Percentiles rank a stretch among this genome's conserved stretches.
These are phyloP conservation scores for Semotilus atromaculatus DNA, from an alignment of 2,797 vertebrate genomes.

Conservation along the genomic window DNA sequence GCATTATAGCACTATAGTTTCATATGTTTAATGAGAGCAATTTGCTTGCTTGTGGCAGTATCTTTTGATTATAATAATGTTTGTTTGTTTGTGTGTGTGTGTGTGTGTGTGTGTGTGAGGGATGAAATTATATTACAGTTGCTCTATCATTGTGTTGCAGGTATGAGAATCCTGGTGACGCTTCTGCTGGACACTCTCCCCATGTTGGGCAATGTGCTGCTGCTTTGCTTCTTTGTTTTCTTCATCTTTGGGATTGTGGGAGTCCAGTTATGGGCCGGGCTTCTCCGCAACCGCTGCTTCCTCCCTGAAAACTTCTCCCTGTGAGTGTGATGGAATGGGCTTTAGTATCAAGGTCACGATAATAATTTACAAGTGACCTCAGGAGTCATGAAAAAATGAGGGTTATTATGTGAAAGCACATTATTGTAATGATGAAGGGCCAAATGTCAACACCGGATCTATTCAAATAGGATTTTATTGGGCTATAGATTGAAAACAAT, in stretches of 20 bases:
- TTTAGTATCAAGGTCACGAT: no score
- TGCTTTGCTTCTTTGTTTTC: conserved; percentile 92
- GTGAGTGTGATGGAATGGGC: conserved; percentile 79
- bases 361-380: background rate
- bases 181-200: conserved; percentile 88
- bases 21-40: conserved; percentile 16
- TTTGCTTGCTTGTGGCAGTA: conserved; percentile 10
- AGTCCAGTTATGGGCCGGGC: conserved; percentile 90
- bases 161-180: conserved; percentile 94
- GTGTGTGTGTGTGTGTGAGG: conserved; percentile 20
- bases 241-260: conserved; percentile 92
- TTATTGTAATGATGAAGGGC: background rate
- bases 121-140: conserved; percentile 7
- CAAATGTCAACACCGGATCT: background rate
- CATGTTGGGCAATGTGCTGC: conserved; percentile 89
- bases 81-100: background rate
- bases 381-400: background rate
- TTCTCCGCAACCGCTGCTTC: conserved; percentile 90
- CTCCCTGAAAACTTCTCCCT: conserved; percentile 91
- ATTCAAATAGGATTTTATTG: background rate
- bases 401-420: background rate
- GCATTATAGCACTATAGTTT: conserved; percentile 15
- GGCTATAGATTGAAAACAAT: background rate
- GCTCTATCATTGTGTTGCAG: conserved; percentile 69
- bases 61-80: background rate